Base-by-base conservation (phyloP, 1,140 invertebrate species). In the Dufourea novaeangliae region DNA sequence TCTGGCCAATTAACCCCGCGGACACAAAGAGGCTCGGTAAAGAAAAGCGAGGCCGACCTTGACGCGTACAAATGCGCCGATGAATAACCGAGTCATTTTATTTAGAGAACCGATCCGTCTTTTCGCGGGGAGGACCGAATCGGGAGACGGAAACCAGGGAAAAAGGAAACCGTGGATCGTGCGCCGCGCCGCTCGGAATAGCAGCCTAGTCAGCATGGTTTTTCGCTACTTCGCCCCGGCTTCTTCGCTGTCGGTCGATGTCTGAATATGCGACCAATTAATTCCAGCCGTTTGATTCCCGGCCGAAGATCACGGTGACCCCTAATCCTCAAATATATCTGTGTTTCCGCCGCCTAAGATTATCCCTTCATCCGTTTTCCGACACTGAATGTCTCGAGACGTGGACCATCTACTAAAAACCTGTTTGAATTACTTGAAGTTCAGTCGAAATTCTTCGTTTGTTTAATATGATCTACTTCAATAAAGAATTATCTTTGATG, bases 31-130 rank as follows among this genome's bases (percentile, higher is more conserved):
- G 72, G 71, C 71, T 52, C 57, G 68, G 57, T n/a, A 84, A 79
- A 86, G 85, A 84, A 86, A 78, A 74, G 75, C 69, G 69, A 74
- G 72, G 72, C 56, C 84, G 83, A 86, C 84, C 84, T 86, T 86
- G 90, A 91, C 90, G 89, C 86, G 89, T 90, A 91, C 90, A 92
- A 92, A 92, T 92, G 88, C 87, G 90, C 86, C 90, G 90, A 92
- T 92, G 91, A 91, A 91, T 91, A 92, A 91, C 89, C 90, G 82
- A 92, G 91, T 91, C 90, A 92, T 91, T 91, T 92, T 91, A 92
- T 91, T 92, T 92, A 90, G 87, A 91, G 91, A 91, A 91, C 86
- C 91, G 86, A 91, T 91, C 76, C 87, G 88, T 91, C 91, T 92
- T 91, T 91, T 85, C 82, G 83, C 84, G 79, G 34, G 70, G 39